Percentiles rank a stretch among this genome's conserved stretches.
phyloP scores from a whole-genome alignment of 2,113 vertebrate genomes.

The Microtus ochrogaster region DNA sequence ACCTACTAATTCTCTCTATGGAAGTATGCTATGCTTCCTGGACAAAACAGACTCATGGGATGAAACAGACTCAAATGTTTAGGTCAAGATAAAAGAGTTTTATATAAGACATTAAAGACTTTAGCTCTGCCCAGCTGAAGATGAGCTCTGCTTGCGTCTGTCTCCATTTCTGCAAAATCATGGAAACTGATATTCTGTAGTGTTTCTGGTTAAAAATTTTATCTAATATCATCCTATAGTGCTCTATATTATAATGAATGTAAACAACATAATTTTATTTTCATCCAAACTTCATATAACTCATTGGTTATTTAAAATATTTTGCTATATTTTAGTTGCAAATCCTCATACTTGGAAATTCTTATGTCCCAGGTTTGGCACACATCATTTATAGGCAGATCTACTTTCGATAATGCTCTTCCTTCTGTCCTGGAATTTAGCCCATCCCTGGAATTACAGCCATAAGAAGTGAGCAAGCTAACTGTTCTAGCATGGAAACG shows the following conservation, averaged over 20 bases:
- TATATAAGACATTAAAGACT: background rate
- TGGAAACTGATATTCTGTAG: background rate
- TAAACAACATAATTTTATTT: background rate
- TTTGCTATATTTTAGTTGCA: background rate
- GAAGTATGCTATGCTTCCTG: background rate
- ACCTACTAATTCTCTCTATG: background rate
- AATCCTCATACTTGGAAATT: background rate
- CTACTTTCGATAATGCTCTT: background rate
- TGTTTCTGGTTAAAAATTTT: background rate
- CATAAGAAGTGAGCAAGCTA: conserved; percentile 54
- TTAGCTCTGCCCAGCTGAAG: background rate
- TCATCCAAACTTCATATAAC: background rate
- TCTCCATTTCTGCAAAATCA: conserved; percentile 1
- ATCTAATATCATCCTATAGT: background rate
- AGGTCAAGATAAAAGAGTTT: background rate
- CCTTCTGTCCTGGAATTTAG: conserved; percentile 69
- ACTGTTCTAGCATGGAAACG: conserved; percentile 65
- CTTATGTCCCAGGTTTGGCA: background rate
- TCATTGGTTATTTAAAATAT: background rate
- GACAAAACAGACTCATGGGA: background rate
- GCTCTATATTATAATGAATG: background rate
- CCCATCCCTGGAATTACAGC: conserved; percentile 43
- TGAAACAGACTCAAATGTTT: background rate
- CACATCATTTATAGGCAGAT: background rate
- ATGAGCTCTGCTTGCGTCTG: background rate